These are phyloP conservation scores for Loxodonta africana DNA, from an alignment of 2,113 vertebrate genomes.

Conservation along the genomic window DNA sequence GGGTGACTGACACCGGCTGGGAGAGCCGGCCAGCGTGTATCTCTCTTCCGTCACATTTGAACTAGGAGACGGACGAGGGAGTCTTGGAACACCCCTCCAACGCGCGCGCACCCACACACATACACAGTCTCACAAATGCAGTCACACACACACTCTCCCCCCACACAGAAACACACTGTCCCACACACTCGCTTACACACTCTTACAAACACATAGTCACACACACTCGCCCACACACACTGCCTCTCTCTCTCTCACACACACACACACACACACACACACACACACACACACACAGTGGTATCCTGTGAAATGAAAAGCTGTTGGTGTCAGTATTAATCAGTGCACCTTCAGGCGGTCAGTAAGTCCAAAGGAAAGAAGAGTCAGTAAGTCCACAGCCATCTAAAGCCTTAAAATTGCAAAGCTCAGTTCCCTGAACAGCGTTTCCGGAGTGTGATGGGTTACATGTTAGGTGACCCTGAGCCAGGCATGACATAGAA, in stretches of 20 bases:
- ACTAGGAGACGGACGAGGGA: not conserved
- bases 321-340: not conserved
- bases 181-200: not conserved
- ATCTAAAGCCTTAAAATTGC: not conserved
- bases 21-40: not conserved
- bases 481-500: not conserved
- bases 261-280: not conserved
- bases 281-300: not conserved
- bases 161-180: too few species aligned
- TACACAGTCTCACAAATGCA: not conserved
- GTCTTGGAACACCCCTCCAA: not conserved
- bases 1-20: rapidly evolving
- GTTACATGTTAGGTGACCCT: not conserved
- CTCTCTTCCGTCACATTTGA: not conserved
- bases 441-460: not conserved
- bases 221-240: too few species aligned
- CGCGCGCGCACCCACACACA: too few species aligned
- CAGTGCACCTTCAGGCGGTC: rapidly evolving
- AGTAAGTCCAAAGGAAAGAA: not conserved
- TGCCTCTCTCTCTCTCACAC: too few species aligned
- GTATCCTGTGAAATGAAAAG: not conserved
- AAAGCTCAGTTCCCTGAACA: not conserved
- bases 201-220: too few species aligned
- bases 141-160: too few species aligned
- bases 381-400: not conserved